These are phyloP conservation scores for Hoplodrina blanda DNA, from an alignment of 2,888 invertebrate species.

Conservation along the genomic window DNA sequence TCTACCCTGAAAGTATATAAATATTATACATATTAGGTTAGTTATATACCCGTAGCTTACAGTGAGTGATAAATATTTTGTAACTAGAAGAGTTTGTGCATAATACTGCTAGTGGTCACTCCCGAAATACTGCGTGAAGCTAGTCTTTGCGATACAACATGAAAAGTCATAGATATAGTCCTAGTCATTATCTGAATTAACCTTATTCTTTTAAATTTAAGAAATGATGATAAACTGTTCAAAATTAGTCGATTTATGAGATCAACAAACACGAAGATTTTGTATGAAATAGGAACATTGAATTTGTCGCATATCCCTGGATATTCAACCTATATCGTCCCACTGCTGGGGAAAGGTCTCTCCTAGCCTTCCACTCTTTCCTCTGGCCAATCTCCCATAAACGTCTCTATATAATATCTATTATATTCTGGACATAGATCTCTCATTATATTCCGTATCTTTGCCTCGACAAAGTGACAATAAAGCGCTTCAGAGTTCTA, in stretches of 20 bases:
- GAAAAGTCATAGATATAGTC: not conserved
- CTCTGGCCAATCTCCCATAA: not conserved
- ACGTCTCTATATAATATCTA: not conserved
- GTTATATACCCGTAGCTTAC: constrained; percentile 1
- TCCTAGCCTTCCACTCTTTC: not conserved
- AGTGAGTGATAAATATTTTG: constrained; percentile 14
- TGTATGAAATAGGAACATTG: not conserved
- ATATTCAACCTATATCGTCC: not conserved
- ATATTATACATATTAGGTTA: constrained; percentile 48
- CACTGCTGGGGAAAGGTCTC: not conserved
- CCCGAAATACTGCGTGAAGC: constrained; percentile 23
- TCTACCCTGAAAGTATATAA: constrained; percentile 50
- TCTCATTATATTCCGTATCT: not conserved
- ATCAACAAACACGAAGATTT: constrained; percentile 2
- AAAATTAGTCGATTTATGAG: not conserved
- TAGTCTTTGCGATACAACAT: constrained; percentile 3
- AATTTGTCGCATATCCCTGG: not conserved
- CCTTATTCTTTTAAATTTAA: not conserved
- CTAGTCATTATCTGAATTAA: not conserved
- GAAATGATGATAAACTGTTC: not conserved
- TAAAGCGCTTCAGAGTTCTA: constrained; percentile 38
- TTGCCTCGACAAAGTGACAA: not conserved
- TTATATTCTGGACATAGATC: not conserved
- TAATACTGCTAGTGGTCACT: constrained; percentile 21
- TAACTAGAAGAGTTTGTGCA: constrained; percentile 23